These are phyloP conservation scores for Thunnus maccoyii DNA, from an alignment of 2,113 vertebrate species.

Conservation along the genomic window DNA sequence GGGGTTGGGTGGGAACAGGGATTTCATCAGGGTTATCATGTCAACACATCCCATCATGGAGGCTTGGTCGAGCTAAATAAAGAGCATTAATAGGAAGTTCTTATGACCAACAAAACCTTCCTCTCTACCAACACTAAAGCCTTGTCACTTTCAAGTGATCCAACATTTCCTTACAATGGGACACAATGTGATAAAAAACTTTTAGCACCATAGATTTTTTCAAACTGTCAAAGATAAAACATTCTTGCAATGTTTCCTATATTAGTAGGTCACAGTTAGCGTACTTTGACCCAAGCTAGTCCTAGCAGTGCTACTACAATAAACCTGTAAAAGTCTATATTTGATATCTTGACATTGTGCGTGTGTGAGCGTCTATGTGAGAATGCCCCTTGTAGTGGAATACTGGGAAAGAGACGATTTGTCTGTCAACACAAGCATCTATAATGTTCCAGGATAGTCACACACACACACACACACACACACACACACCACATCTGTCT, in stretches of 20 bases:
- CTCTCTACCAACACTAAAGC: background rate
- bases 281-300: slow-evolving; percentile 22
- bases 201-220: background rate
- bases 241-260: background rate
- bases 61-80: background rate
- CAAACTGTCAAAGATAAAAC: slow-evolving; percentile 6
- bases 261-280: slow-evolving; percentile 21
- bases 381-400: slow-evolving; percentile 46
- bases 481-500: slow-evolving; percentile 25
- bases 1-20: background rate
- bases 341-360: slow-evolving; percentile 49
- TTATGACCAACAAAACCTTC: background rate
- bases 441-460: slow-evolving; percentile 55
- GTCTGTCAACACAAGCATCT: slow-evolving; percentile 59
- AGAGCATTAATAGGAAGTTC: background rate
- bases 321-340: background rate
- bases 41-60: background rate
- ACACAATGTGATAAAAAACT: background rate
- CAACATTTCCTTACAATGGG: background rate
- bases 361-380: slow-evolving; percentile 18
- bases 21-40: background rate
- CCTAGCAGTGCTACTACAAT: slow-evolving; percentile 15
- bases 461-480: slow-evolving; percentile 2
- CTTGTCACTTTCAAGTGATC: background rate
- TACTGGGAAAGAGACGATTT: slow-evolving; percentile 64